Base-by-base conservation (phyloP, 2,113 vertebrate species). In the Isichthys henryi region DNA sequence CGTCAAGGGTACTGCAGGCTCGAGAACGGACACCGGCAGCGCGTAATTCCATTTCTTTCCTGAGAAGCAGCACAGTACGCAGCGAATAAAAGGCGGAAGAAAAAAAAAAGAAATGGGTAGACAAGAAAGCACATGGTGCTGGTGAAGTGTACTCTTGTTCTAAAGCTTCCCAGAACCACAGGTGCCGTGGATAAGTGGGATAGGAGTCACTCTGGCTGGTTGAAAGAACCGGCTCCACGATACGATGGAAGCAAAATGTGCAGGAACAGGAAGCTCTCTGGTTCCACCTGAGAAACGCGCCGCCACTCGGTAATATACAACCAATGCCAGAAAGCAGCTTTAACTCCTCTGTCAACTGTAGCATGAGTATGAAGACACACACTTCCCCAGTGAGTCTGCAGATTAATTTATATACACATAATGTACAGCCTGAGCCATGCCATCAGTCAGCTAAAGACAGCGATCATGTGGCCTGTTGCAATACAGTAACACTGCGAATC, bases 1-100 rank as follows among this genome's bases (percentile, higher is more conserved):
- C 88, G 43, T 89, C 56, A 56, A 50, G 1, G 90, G 94, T 91
- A 95, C 86, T 94, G 92, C 92, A 3, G 5, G 43, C 74, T 56
- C 88, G 15, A 83, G 31, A 3, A 56, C 45, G 49, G 85, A 53
- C 35, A n/a, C 13, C 82, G 84, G 88, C 88, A 88, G 88, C 88
- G 74, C 92, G 89, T 90, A 89, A 92, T 91, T 90, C 86, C 66
- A 74, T 48, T 86, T 89, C 21, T 56, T 21, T 56, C 89, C 49
- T 62, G 3, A 21, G 82, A 77, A 91, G 86, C 91, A 88, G 90
- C 62, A 77, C 82, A 89, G 89, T 62, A 83, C 87, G 89, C 85
- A 10, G 39, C 23, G 86, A 92, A 90, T 91, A 88, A 91, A 88
- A 90, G 74, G 84, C 90, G 89, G 74, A 89, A 91, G 90, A 70